Base-by-base conservation (phyloP, 2,113 vertebrate species). In the Oreamnos americanus region DNA sequence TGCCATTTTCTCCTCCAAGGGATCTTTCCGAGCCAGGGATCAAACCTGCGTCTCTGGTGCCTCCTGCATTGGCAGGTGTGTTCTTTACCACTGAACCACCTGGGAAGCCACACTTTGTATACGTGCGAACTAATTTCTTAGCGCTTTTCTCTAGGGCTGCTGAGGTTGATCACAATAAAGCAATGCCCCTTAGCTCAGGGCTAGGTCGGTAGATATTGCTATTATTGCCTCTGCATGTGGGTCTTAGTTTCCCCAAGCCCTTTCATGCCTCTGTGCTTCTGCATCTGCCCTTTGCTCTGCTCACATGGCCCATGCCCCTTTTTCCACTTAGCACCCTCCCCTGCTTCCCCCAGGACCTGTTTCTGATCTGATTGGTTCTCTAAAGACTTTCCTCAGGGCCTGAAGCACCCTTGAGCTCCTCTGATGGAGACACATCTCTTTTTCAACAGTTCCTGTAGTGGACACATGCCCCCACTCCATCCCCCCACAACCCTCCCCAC, bases 261-360 rank as follows among this genome's bases (percentile, higher is more conserved):
- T 51, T n/a, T 25, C n/a, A 1, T 0, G 15, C 7, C 6, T 76
- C 60, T 33, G 26, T 23, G 64, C 23, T 33, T 53, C 71, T 7
- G 28, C 33, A 28, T 21, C 39, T 39, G 87, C 47, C 67, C 39
- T 76, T 58, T 71, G 26, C 57, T 5, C 10, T 2, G 39, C 21
- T 30, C 26, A n/a, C n/a, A 8, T 21, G 0, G 0, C 12, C 33
- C 21, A 33, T 1, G 0, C 13, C 13, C 11, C 2, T 28, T 60
- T 57, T 67, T 92, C 57, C 13, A 15, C 25, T 1, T 16, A 43
- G n/a, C 60, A 11, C 13, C 23, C 13, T n/a, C 13, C 45, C 55
- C 21, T 62, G 21, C 55, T 12, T 13, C 16, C 15, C 51, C 76
- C 23, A 33, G 36, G 6, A 7, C n/a, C 33, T 51, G 4, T 53